These are phyloP conservation scores for Xylocampa areola DNA, from an alignment of 2,888 invertebrate species.

Conservation along the genomic window DNA sequence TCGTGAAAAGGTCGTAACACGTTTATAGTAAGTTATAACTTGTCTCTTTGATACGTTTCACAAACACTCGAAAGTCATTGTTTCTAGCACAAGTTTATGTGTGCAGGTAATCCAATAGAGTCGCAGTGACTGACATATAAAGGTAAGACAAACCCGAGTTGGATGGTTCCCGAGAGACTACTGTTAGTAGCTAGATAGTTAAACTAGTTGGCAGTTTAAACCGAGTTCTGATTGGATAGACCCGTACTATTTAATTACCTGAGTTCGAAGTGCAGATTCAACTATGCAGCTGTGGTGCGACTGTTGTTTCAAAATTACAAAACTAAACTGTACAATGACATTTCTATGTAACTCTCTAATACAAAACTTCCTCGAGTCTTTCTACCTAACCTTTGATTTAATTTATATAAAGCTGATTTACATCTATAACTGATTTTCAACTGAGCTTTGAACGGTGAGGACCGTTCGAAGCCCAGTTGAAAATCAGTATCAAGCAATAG, in stretches of 20 bases:
- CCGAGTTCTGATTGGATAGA: conserved; percentile 67
- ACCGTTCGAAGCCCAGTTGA: no score
- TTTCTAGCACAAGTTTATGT: conserved; percentile 29
- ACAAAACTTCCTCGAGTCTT: no score
- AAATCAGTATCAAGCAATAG: no score
- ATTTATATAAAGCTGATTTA: no score
- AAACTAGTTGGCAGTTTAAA: conserved; percentile 60
- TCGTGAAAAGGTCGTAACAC: no score
- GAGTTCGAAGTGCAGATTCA: conserved; percentile 30
- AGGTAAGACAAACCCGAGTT: conserved; percentile 57
- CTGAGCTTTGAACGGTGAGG: no score
- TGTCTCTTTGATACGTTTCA: background rate
- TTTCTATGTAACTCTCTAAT: no score
- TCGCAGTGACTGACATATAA: conserved; percentile 51
- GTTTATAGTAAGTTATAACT: no score
- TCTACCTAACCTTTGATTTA: no score
- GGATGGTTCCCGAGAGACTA: conserved; percentile 54
- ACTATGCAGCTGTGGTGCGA: conserved; percentile 26
- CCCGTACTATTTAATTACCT: conserved; percentile 56
- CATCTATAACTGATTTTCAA: no score
- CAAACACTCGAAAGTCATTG: conserved; percentile 12
- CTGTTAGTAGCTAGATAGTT: conserved; percentile 25
- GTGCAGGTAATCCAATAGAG: conserved; percentile 51
- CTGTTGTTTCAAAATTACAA: conserved; percentile 11
- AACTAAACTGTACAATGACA: conserved; percentile 5